These are phyloP conservation scores for Chanos chanos DNA, from an alignment of 2,797 vertebrate species.

Conservation along the genomic window DNA sequence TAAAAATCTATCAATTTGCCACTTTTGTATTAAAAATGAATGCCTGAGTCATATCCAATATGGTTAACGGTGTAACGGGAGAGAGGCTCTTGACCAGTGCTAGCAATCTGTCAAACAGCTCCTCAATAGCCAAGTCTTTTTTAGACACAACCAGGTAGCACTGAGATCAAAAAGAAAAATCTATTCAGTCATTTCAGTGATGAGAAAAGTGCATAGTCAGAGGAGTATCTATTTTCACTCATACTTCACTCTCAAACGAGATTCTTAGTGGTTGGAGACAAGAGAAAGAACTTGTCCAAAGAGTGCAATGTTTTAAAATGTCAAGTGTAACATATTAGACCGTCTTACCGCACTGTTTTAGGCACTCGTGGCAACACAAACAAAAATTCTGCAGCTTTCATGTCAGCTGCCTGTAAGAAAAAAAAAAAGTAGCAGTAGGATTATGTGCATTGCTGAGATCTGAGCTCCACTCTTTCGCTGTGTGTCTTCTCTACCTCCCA, in stretches of 20 bases:
- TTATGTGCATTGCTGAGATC: not conserved
- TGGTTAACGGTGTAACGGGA: constrained; percentile 5
- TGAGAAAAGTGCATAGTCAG: constrained; percentile 10
- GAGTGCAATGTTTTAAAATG: no score
- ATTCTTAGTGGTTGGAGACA: constrained; percentile 3
- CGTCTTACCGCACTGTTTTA: no score
- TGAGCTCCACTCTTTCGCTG: not conserved
- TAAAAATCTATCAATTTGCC: not conserved
- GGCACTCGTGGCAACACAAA: no score
- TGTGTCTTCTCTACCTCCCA: not conserved
- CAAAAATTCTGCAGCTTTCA: no score
- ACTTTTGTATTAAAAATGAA: constrained; percentile 17
- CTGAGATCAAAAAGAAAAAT: constrained; percentile 30
- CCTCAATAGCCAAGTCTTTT: constrained; percentile 12
- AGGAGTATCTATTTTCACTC: constrained; percentile 1
- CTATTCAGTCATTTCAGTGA: constrained; percentile 9
- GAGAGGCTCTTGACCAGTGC: not conserved
- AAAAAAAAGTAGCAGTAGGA: not conserved
- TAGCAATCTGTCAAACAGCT: not conserved
- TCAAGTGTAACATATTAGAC: no score
- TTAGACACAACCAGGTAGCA: not conserved
- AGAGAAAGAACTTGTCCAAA: no score
- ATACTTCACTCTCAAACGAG: not conserved
- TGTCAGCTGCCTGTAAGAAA: no score
- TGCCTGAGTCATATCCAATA: constrained; percentile 7